phyloP scores from a whole-genome alignment of 2,797 vertebrate genomes.

The Mionectes olivaceus region DNA sequence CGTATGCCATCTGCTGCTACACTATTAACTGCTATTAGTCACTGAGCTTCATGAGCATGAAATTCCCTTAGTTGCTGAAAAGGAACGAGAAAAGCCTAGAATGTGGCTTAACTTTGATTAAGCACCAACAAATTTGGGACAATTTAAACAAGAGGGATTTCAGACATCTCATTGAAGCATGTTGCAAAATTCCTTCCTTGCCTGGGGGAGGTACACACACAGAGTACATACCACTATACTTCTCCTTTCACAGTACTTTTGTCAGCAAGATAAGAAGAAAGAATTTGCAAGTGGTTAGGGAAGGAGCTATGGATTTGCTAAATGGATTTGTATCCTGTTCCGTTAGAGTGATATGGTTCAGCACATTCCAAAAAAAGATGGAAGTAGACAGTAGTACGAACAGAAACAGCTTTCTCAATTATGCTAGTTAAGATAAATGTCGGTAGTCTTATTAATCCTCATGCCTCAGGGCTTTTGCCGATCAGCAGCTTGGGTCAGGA shows the following conservation, averaged over 20 bases:
- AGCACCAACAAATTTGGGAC: constrained; percentile 67
- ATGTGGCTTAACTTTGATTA: constrained; percentile 70
- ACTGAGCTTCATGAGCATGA: constrained; percentile 64
- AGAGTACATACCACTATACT: not conserved
- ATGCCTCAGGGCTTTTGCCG: constrained; percentile 50
- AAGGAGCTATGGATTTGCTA: constrained; percentile 61
- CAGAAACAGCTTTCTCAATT: constrained; percentile 65
- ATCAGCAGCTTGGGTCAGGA: constrained; percentile 42
- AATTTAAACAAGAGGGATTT: constrained; percentile 70
- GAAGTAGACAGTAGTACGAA: constrained; percentile 54
- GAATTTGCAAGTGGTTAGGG: constrained; percentile 45
- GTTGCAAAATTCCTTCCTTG: constrained; percentile 57
- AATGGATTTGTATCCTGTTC: constrained; percentile 63
- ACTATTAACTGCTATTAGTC: constrained; percentile 66
- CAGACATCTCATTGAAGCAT: constrained; percentile 33
- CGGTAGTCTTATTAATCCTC: constrained; percentile 56
- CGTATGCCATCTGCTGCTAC: constrained; percentile 64
- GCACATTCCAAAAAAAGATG: constrained; percentile 46
- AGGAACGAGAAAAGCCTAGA: constrained; percentile 55
- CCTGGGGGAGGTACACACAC: constrained; percentile 24
- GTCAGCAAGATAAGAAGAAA: constrained; percentile 56
- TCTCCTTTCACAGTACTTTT: constrained; percentile 44
- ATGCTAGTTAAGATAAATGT: constrained; percentile 63
- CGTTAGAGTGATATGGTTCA: constrained; percentile 56
- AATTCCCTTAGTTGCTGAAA: constrained; percentile 57